Evolutionary conservation across 2,113 vertebrate species (phyloP).

Genomic region (Mus spicilegus): DNA sequence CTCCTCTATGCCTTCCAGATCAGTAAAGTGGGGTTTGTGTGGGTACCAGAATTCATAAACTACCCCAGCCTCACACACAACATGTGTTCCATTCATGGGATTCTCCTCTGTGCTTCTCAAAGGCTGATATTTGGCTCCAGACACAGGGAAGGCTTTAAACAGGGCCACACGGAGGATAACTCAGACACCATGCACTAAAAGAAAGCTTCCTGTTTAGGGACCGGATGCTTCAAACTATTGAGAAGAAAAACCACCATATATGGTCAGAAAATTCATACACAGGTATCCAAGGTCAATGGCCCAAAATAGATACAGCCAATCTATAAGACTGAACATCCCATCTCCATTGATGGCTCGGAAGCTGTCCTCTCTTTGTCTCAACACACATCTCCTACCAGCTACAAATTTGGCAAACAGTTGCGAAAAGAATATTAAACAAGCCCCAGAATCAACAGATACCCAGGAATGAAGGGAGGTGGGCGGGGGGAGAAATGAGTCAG

Average conservation of each 20-base stretch:
- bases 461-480: background rate
- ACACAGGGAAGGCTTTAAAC: background rate
- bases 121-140: too few relatives aligned
- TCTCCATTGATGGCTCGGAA: background rate
- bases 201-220: accelerated
- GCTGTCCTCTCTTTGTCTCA: background rate
- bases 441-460: conserved; percentile 4
- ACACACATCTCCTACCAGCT: background rate
- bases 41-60: background rate
- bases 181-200: background rate
- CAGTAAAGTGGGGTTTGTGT: background rate
- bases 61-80: accelerated
- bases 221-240: background rate
- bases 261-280: accelerated
- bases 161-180: accelerated
- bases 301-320: background rate
- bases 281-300: background rate
- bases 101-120: background rate
- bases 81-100: accelerated
- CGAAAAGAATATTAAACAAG: conserved; percentile 15
- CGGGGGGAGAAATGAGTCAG: conserved; percentile 33
- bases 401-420: background rate
- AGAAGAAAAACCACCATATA: background rate
- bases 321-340: background rate
- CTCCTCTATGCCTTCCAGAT: background rate